These are phyloP conservation scores for Telenomus remus DNA, from an alignment of 1,140 invertebrate genomes.

Conservation along the genomic window DNA sequence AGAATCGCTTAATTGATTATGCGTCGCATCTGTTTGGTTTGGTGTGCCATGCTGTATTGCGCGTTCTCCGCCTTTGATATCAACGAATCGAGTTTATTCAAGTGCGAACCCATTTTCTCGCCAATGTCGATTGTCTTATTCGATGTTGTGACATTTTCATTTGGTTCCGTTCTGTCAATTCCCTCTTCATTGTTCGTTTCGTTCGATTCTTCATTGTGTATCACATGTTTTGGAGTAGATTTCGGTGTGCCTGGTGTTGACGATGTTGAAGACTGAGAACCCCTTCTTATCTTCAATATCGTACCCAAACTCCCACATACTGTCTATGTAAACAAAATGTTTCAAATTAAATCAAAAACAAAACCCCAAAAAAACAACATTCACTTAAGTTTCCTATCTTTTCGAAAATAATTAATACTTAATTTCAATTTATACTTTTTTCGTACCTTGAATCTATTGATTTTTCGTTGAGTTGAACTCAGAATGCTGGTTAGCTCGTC, in stretches of 20 bases:
- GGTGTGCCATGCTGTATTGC: conserved; percentile 80
- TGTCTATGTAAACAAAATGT: conserved; percentile 75
- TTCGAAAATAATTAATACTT: too few relatives aligned
- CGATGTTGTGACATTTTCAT: too few relatives aligned
- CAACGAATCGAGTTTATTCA: conserved; percentile 78
- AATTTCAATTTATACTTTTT: too few relatives aligned
- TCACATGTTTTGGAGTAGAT: conserved; percentile 66
- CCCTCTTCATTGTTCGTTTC: conserved; percentile 14
- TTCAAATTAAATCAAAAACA: too few relatives aligned
- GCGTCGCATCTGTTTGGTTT: conserved; percentile 83
- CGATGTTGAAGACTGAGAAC: conserved; percentile 66
- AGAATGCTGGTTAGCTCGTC: conserved; percentile 88
- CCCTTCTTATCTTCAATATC: conserved; percentile 77
- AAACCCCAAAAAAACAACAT: too few relatives aligned
- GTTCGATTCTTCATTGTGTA: conserved; percentile 63
- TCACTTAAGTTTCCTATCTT: too few relatives aligned
- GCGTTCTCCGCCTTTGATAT: conserved; percentile 82
- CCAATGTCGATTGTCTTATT: conserved; percentile 73
- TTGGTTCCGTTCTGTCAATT: too few relatives aligned
- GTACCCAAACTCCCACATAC: conserved; percentile 81
- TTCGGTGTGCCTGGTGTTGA: too few relatives aligned
- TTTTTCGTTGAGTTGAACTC: conserved; percentile 87
- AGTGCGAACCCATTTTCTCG: conserved; percentile 78
- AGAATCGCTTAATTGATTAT: conserved; percentile 81
- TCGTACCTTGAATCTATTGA: conserved; percentile 89